Evolutionary conservation across 1,140 invertebrate genomes (phyloP).

Genomic region (Euura saliciscinereae): DNA sequence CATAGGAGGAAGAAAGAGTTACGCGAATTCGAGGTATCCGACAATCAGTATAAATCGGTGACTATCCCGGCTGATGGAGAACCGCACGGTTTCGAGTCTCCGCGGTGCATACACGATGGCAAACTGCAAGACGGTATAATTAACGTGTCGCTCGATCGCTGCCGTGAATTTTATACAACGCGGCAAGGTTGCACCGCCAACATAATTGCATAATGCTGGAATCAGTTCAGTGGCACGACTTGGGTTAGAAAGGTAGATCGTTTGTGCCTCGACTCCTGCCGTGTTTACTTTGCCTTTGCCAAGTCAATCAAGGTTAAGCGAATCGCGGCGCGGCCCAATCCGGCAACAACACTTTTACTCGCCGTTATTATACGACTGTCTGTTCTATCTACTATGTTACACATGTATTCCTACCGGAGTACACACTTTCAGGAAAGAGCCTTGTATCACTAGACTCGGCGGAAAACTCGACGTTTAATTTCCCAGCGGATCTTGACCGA

Average conservation of each 20-base stretch:
- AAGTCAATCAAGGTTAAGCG: conserved; percentile 3
- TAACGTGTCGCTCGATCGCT: conserved; percentile 21
- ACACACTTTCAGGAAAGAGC: no score
- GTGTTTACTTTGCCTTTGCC: neutral
- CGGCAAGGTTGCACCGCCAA: conserved; percentile 39
- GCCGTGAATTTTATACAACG: conserved; percentile 23
- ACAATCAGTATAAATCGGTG: neutral
- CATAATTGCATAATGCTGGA: conserved; percentile 42
- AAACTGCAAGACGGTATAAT: conserved; percentile 16
- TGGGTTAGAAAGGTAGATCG: conserved; percentile 36
- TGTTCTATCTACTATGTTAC: no score
- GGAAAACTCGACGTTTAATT: no score
- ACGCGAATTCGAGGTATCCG: neutral
- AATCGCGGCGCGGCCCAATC: neutral
- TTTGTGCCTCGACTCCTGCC: neutral
- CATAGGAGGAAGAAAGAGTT: neutral
- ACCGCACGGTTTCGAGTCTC: neutral
- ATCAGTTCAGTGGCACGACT: conserved; percentile 38
- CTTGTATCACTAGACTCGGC: no score
- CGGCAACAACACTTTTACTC: conserved; percentile 1
- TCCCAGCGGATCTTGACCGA: no score
- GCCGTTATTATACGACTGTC: neutral
- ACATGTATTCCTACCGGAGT: no score
- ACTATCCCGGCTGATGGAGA: neutral
- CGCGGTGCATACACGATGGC: neutral